These are phyloP conservation scores for Beaufortia kweichowensis DNA, from an alignment of 2,113 vertebrate genomes.

Conservation along the genomic window DNA sequence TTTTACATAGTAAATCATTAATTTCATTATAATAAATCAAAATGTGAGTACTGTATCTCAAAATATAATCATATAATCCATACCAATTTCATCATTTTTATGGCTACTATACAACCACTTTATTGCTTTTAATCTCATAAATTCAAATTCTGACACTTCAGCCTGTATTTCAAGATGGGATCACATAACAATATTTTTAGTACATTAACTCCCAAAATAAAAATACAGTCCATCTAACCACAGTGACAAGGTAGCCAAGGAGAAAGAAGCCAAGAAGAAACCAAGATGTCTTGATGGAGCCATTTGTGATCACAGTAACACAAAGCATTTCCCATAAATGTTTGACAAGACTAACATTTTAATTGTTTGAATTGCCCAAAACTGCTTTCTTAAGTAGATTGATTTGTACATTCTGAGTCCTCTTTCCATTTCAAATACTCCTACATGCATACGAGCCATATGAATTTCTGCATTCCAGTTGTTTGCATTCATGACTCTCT, in stretches of 20 bases:
- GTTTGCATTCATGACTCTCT: neutral
- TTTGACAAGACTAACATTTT: slow-evolving; percentile 73
- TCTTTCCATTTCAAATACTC: neutral
- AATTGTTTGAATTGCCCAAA: neutral
- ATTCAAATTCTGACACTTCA: too few species aligned
- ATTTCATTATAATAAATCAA: too few species aligned
- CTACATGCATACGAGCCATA: neutral
- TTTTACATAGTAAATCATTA: too few species aligned
- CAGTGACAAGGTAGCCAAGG: slow-evolving; percentile 57
- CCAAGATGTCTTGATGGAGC: slow-evolving; percentile 16
- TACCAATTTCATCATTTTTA: too few species aligned
- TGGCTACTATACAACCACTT: too few species aligned
- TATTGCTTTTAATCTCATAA: too few species aligned
- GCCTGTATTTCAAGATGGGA: too few species aligned
- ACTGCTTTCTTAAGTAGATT: neutral
- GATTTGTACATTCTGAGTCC: neutral
- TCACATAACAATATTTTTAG: too few species aligned
- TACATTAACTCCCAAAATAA: slow-evolving; percentile 84
- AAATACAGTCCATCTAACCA: slow-evolving; percentile 78
- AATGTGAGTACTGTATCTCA: too few species aligned
- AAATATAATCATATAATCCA: too few species aligned
- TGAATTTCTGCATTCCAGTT: neutral
- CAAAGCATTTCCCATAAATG: slow-evolving; percentile 77
- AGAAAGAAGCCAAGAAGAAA: slow-evolving; percentile 59
- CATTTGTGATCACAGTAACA: slow-evolving; percentile 70